Conservation (phyloP, 2,113 vertebrate species). For the Oncorhynchus kisutch region DNA sequence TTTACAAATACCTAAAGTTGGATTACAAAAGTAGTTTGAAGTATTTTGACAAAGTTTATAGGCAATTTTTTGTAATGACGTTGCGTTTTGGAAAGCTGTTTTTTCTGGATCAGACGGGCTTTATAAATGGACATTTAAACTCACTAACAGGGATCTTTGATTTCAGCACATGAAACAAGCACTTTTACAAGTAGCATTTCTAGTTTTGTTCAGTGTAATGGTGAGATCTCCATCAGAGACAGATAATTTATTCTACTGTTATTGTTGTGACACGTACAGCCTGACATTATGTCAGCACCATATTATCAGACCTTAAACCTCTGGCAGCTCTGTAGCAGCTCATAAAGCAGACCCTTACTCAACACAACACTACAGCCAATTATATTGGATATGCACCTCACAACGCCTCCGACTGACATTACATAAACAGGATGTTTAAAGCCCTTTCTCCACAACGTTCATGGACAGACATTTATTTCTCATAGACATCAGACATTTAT, state of each 20-base stretch:
- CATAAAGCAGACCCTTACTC: conserved; percentile 41
- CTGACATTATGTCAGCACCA: conserved; percentile 70
- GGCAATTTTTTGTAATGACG: too few relatives aligned
- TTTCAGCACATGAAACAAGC: too few relatives aligned
- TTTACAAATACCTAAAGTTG: too few relatives aligned
- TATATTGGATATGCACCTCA: conserved; percentile 61
- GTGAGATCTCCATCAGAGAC: conserved; percentile 5
- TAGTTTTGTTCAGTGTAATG: too few relatives aligned
- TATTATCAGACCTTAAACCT: conserved; percentile 15
- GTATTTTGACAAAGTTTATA: too few relatives aligned
- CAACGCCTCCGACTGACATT: conserved; percentile 65
- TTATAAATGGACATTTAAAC: too few relatives aligned
- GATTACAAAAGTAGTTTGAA: too few relatives aligned
- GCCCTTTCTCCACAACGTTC: conserved; percentile 33
- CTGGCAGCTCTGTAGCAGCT: conserved; percentile 47
- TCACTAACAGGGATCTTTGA: too few relatives aligned
- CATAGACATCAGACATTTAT: conserved; percentile 38
- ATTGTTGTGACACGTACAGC: conserved; percentile 66
- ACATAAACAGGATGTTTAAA: conserved; percentile 65
- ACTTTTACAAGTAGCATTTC: too few relatives aligned
- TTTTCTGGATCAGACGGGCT: too few relatives aligned
- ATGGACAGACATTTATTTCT: conserved; percentile 41
- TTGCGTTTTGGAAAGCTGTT: too few relatives aligned
- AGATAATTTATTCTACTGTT: conserved; percentile 51
- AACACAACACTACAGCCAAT: conserved; percentile 67